Evolutionary conservation across 2,888 invertebrate genomes (phyloP), one percentile per base, ranked within the genome.

Genomic region (Troides oblongomaculatus): DNA sequence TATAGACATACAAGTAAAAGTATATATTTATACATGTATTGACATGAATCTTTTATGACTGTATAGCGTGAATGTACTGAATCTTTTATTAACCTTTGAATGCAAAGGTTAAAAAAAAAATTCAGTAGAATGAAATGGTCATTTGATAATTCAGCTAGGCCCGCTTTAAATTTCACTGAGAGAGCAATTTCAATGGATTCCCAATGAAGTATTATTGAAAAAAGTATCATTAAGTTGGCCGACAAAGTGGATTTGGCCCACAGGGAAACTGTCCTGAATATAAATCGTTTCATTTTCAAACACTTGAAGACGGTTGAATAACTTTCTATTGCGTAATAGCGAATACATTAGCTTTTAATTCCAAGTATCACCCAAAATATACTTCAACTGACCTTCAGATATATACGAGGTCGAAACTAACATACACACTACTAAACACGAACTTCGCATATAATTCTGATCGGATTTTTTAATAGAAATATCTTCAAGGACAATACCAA

Each of bases 191-290:
- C 39, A 43, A 64, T 64, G 56, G 43, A 57, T 21, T 21, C 0
- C 46, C n/a, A 66, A 60, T 50, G 25, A 66, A 43, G 58, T 59
- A 23, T 59, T 50, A 59, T 60, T 66, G 59, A 46, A 66, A 60
- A 59, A 61, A 46, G 57, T 23, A 64, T 23, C 21, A 50, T 60
- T 46, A 66, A 62, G 12, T 21, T 46, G 43, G 50, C 60, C 30
- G 50, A 21, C n/a, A 21, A 43, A 57, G 17, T 58, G 14, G 36
- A 66, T 56, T 53, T 53, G 36, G 39, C 5, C 18, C 30, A 61
- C 60, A 1, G 7, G 53, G 36, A 39, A 58, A 62, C 21, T 23
- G 36, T 23, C 36, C 36, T 53, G 66, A 66, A 61, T 61, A 66
- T 39, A 66, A 66, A 66, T 66, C 39, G n/a, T 36, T 18, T 14